Base-by-base conservation (phyloP, 2,113 vertebrate genomes). In the Petroica traversi region DNA sequence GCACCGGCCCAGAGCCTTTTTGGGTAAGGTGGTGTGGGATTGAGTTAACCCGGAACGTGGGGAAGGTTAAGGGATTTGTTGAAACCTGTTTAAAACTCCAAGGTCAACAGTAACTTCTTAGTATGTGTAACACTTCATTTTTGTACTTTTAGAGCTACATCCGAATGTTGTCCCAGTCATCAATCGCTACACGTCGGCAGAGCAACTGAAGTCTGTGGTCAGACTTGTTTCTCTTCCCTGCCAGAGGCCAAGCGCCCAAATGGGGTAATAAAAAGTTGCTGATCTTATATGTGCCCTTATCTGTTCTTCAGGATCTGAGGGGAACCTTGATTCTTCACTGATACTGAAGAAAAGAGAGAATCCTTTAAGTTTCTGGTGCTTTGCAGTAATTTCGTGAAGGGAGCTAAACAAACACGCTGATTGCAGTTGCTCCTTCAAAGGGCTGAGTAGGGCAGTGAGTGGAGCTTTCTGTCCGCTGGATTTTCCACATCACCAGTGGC, bases 31-130 rank as follows among this genome's bases (percentile, higher is more conserved):
- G 7, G 23, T 5, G 52, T 4, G 8, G 31, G 29, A 3, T 6
- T 33, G 61, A 5, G n/a, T 0, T 14, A 36, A 2, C 14, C 11
- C 2, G 6, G n/a, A 1, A 8, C 4, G 4, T 15, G 10, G 20
- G 10, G 6, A 12, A 18, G 45, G 14, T 38, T 24, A 13, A 45
- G 8, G 58, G 40, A 3, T 29, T 59, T 40, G 8, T 61, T 40
- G 14, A 67, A 66, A 66, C 8, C 19, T 49, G 2, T 57, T 28
- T 71, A 33, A 79, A 77, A 17, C 36, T 75, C 19, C 8, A 14
- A 26, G 28, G 29, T 22, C 8, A 12, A 3, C 43, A 69, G 51
- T 49, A 54, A 6, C 38, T 66, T 48, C 38, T 19, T 36, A 41
- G 64, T 11, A 10, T 43, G 4, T 7, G 1, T 63, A 31, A 81